These are phyloP conservation scores for Steatornis caripensis DNA, from an alignment of 2,113 vertebrate species.

Conservation along the genomic window DNA sequence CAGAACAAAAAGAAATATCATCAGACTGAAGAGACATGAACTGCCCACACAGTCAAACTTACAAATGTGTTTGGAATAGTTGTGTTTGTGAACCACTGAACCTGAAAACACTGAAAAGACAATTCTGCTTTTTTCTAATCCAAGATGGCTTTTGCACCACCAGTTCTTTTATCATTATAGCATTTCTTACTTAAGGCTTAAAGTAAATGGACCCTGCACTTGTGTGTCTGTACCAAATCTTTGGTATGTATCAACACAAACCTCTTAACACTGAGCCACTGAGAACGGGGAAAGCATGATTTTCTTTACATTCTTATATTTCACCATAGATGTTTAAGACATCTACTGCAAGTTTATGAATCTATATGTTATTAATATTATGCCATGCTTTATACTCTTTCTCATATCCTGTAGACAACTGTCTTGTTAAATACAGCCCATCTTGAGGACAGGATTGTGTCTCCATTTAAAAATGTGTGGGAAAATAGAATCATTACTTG, in stretches of 20 bases:
- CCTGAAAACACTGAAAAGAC: neutral
- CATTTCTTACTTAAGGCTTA: neutral
- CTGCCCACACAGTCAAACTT: neutral
- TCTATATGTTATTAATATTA: neutral
- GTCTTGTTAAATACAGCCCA: neutral
- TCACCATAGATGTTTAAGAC: neutral
- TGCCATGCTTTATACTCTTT: neutral
- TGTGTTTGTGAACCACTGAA: neutral
- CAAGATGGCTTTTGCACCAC: rapidly evolving
- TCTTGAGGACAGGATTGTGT: neutral
- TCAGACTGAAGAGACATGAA: neutral
- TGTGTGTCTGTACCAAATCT: neutral
- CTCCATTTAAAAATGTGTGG: neutral
- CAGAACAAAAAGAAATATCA: neutral
- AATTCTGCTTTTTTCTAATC: neutral
- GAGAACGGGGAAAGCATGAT: neutral
- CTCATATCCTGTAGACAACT: neutral
- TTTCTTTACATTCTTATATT: neutral
- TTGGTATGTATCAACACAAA: neutral
- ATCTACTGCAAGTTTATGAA: neutral
- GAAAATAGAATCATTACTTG: neutral
- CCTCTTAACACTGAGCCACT: neutral
- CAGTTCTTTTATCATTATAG: neutral
- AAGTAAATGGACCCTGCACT: neutral
- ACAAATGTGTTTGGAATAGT: neutral